phyloP scores from a whole-genome alignment of 2,797 vertebrate species.

The Etheostoma perlongum region DNA sequence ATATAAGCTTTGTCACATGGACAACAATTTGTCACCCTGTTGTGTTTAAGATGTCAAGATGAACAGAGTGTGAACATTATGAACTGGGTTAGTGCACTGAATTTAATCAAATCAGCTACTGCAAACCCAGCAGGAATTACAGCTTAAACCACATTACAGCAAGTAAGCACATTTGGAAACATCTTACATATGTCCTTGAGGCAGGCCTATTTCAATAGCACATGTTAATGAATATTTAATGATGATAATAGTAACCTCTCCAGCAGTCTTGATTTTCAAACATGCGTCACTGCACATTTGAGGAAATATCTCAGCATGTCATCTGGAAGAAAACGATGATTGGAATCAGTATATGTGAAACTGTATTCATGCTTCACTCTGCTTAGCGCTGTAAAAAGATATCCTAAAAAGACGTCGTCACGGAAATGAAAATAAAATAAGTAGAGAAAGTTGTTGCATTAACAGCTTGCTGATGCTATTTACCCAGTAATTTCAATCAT shows the following conservation, averaged over 20 bases:
- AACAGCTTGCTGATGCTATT: slow-evolving; percentile 24
- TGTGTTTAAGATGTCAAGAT: slow-evolving; percentile 50
- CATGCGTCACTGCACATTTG: slow-evolving; percentile 38
- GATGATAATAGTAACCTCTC: slow-evolving; percentile 51
- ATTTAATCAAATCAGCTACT: slow-evolving; percentile 60
- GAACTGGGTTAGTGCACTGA: slow-evolving; percentile 37
- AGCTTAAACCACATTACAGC: slow-evolving; percentile 59
- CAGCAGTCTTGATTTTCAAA: slow-evolving; percentile 41
- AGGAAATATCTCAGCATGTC: slow-evolving; percentile 36
- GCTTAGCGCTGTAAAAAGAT: slow-evolving; percentile 26
- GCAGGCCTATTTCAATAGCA: slow-evolving; percentile 53
- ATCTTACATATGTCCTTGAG: slow-evolving; percentile 56
- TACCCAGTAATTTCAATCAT: slow-evolving; percentile 22
- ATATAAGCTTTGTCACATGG: slow-evolving; percentile 36
- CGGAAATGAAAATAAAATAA: slow-evolving; percentile 32
- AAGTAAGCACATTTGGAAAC: slow-evolving; percentile 64
- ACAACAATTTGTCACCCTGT: slow-evolving; percentile 47
- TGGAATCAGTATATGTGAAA: slow-evolving; percentile 36
- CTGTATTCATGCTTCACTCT: slow-evolving; percentile 25
- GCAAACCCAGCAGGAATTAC: slow-evolving; percentile 57
- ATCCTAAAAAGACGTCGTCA: slow-evolving; percentile 11
- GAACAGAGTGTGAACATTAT: slow-evolving; percentile 44
- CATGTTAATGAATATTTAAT: slow-evolving; percentile 65
- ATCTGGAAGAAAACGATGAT: slow-evolving; percentile 21
- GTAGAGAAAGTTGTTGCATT: slow-evolving; percentile 24